Evolutionary conservation across 2,797 vertebrate genomes (phyloP).

Genomic region (Sebastes hubbsi): DNA sequence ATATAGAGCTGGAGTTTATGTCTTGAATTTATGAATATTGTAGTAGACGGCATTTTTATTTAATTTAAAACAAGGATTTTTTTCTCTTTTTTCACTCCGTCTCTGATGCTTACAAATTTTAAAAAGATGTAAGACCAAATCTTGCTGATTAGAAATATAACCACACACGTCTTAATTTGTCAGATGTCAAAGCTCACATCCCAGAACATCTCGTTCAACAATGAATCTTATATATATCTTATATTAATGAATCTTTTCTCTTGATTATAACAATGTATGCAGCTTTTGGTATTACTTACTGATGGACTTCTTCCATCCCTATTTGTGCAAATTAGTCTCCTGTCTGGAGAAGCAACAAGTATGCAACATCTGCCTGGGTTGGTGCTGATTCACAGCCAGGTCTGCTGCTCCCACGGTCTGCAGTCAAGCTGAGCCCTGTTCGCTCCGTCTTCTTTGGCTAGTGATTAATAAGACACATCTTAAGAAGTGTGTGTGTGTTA

Average conservation of each 20-base stretch:
- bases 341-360: constrained; percentile 33
- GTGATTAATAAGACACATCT: constrained; percentile 57
- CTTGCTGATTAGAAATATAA: not conserved
- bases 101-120: not conserved
- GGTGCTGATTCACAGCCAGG: constrained; percentile 37
- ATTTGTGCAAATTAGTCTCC: constrained; percentile 31
- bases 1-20: not conserved
- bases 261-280: not conserved
- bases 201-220: not conserved
- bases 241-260: not conserved
- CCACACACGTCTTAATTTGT: constrained; percentile 11
- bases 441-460: constrained; percentile 22
- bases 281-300: not conserved
- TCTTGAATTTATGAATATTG: not conserved
- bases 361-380: constrained; percentile 39
- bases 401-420: constrained; percentile 20
- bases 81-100: constrained; percentile 19
- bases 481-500: constrained; percentile 9
- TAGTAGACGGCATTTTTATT: not conserved
- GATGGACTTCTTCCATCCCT: not conserved
- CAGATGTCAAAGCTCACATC: not conserved
- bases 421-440: constrained; percentile 30
- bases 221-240: not conserved
- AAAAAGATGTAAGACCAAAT: not conserved
- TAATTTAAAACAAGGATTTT: not conserved